Evolutionary conservation across 2,888 invertebrate species (phyloP).

Genomic region (Chydorus sphaericus): DNA sequence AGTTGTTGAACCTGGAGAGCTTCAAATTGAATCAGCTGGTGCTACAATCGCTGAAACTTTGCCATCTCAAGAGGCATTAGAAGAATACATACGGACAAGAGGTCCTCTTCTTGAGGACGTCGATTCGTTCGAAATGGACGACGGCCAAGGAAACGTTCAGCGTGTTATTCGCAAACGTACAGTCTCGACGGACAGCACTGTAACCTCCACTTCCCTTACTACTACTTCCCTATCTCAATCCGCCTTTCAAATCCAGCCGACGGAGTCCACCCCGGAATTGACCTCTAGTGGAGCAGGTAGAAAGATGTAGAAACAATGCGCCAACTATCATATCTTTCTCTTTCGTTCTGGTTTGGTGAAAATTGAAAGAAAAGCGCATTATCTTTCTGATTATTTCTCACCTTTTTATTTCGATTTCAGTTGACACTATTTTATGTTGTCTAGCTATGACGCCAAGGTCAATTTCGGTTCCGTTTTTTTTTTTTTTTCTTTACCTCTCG

Average conservation of each 20-base stretch:
- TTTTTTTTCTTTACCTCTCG: too few relatives aligned
- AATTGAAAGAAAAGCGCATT: too few relatives aligned
- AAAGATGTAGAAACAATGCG: not conserved
- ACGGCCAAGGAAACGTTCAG: slow-evolving; percentile 11
- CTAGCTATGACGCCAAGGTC: not conserved
- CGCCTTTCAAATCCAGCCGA: not conserved
- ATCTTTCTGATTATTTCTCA: too few relatives aligned
- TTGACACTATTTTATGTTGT: not conserved
- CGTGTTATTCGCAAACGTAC: slow-evolving; percentile 11
- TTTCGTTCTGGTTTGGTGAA: too few relatives aligned
- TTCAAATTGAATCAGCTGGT: slow-evolving; percentile 19
- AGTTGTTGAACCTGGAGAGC: slow-evolving; percentile 28
- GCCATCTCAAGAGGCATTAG: slow-evolving; percentile 1
- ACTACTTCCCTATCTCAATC: not conserved
- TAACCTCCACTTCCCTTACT: not conserved
- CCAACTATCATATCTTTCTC: slow-evolving; percentile 1
- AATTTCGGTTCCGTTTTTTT: too few relatives aligned
- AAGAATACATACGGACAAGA: slow-evolving; percentile 15
- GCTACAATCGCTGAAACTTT: slow-evolving; percentile 16
- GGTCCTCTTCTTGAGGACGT: slow-evolving; percentile 12
- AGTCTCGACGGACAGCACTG: slow-evolving; percentile 8
- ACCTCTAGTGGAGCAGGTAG: slow-evolving; percentile 10
- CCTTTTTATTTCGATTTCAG: not conserved
- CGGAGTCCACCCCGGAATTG: slow-evolving; percentile 6
- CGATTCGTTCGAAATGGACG: slow-evolving; percentile 12